These are phyloP conservation scores for Neomonachus schauinslandi DNA, from an alignment of 2,113 vertebrate species.

Conservation along the genomic window DNA sequence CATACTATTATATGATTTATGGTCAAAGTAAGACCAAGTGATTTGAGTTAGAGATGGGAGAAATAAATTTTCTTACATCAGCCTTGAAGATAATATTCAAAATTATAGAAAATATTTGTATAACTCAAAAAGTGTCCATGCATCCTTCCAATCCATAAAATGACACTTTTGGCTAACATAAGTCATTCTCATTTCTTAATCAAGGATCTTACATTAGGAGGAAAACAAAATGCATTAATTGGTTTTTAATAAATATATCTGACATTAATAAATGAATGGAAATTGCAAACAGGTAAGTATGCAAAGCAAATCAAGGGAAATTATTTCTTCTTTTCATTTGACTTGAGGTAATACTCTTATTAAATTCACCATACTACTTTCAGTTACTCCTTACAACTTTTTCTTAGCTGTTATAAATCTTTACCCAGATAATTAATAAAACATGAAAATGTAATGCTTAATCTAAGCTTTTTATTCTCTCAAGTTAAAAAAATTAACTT, in stretches of 20 bases:
- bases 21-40: neutral
- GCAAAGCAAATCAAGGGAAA: neutral
- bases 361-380: neutral
- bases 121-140: neutral
- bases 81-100: neutral
- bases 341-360: neutral
- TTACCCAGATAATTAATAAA: neutral
- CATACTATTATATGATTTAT: neutral
- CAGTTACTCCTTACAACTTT: neutral
- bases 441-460: neutral
- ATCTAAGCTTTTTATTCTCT: neutral
- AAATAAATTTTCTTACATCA: neutral
- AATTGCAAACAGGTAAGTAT: neutral
- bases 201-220: neutral
- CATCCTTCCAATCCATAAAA: neutral
- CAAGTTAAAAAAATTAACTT: neutral
- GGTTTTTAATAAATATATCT: neutral
- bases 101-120: neutral
- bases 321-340: neutral
- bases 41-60: neutral
- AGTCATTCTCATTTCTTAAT: neutral
- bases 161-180: neutral
- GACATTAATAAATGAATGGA: neutral
- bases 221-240: neutral
- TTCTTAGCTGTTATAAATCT: neutral